Evolutionary conservation across 2,888 invertebrate species (phyloP).

Genomic region (Trypoxylon attenuatum): DNA sequence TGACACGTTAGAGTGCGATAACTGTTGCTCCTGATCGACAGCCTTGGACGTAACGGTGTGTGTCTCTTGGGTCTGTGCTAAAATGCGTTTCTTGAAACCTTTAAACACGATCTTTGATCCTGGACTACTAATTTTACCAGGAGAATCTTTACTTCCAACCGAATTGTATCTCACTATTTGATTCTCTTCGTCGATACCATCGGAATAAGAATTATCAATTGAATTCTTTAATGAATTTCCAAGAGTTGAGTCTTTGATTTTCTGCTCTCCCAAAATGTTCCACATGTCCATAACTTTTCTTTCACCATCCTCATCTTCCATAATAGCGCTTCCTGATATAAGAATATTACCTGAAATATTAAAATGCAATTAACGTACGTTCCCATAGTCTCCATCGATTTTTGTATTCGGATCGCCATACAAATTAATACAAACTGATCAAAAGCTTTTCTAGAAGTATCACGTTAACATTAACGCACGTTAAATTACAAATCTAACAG

Average conservation of each 20-base stretch:
- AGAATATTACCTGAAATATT: conserved; percentile 54
- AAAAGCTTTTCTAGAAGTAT: too few species aligned
- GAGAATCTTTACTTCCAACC: conserved; percentile 42
- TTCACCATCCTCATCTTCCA: conserved; percentile 73
- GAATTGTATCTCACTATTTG: conserved; percentile 40
- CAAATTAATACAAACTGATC: not conserved
- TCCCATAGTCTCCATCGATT: not conserved
- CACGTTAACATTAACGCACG: not conserved
- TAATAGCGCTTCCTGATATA: conserved; percentile 59
- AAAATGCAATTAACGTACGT: not conserved
- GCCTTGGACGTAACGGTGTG: conserved; percentile 37
- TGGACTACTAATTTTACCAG: conserved; percentile 35
- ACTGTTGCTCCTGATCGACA: conserved; percentile 27
- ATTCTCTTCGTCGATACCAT: conserved; percentile 42
- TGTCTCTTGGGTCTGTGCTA: conserved; percentile 63
- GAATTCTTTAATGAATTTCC: conserved; percentile 38
- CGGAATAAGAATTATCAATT: conserved; percentile 30
- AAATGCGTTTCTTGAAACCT: conserved; percentile 68
- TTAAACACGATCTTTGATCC: conserved; percentile 62
- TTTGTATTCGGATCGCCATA: too few species aligned
- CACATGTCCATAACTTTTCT: conserved; percentile 64
- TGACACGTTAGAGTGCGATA: conserved; percentile 27
- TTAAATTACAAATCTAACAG: not conserved
- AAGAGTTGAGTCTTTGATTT: conserved; percentile 49
- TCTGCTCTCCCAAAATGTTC: conserved; percentile 51